Evolutionary conservation across 2,113 vertebrate species (phyloP).

Genomic region (Callocephalon fimbriatum): DNA sequence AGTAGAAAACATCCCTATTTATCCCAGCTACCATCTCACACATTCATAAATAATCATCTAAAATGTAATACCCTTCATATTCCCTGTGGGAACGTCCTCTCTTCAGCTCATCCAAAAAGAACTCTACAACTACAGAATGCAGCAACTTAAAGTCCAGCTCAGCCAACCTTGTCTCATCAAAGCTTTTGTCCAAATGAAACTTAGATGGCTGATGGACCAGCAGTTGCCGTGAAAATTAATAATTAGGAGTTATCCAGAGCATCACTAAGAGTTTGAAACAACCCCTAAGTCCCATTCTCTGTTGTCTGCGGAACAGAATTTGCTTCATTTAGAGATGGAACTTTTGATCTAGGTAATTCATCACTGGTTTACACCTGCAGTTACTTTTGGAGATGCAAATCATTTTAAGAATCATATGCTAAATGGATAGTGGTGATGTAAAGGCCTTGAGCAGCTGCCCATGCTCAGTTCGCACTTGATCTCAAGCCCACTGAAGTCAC

Average conservation of each 20-base stretch:
- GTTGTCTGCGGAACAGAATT: not conserved
- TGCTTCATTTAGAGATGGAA: not conserved
- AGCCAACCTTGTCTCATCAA: not conserved
- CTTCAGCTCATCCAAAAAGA: conserved; percentile 44
- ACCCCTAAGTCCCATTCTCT: not conserved
- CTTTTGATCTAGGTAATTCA: not conserved
- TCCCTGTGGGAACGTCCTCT: not conserved
- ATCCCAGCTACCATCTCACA: not conserved
- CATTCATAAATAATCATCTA: not conserved
- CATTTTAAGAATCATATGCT: not conserved
- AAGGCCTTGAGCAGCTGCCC: not conserved
- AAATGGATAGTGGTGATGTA: not conserved
- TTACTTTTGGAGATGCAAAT: not conserved
- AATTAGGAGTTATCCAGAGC: not conserved
- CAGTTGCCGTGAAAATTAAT: not conserved
- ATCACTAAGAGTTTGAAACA: not conserved
- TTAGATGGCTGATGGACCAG: not conserved
- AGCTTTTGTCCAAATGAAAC: not conserved
- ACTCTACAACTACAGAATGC: not conserved
- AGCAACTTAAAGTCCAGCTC: not conserved
- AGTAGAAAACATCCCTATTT: not conserved
- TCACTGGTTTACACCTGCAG: not conserved
- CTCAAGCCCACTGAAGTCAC: conserved; percentile 15
- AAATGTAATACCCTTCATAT: not conserved
- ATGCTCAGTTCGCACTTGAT: conserved; percentile 36